Base-by-base conservation (phyloP, 2,888 invertebrate species). In the Cheilosia soror region DNA sequence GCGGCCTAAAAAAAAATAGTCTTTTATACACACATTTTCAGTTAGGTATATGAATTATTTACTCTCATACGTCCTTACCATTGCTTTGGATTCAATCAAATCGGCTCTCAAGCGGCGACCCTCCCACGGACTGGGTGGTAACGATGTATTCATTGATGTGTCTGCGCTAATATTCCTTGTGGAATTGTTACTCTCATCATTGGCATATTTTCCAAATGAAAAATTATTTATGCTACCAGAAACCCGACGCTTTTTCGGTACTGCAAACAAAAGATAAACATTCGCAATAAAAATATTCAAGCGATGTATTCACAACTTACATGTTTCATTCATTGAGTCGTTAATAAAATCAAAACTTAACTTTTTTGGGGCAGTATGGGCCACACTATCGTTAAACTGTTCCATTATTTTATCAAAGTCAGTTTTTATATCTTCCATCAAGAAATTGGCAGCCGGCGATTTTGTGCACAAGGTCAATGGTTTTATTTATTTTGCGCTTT, bases 91-190 rank as follows among this genome's bases (percentile, higher is more conserved):
- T 88, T 94, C 95, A 78, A 95, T 92, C 62, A 96, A 91, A 90
- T 96, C 95, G 37, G 94, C 94, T 89, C 95, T 94, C 87, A 96
- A 88, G 60, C 94, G 93, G 78, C 95, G 94, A 4, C 93, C 92
- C 90, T 96, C 95, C 94, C 95, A 95, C 0, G 96, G 95, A 20
- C 90, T 90, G 0, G 88, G 88, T 53, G 87, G 71, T 0, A 87
- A 65, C 58, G 60, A 89, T 75, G 4, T 66, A 58, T 75, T 90
- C 78, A 44, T 58, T 51, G 77, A 86, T 15, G 63, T 83, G 60
- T 83, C 20, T 5, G 75, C 65, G 27, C 78, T 81, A n/a, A 29
- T 60, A 47, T 62, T 57, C 2, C 55, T 55, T 33, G 49, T 0
- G 15, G 77, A 69, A 33, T 63, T 83, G 5, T 33, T 20, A 66